These are phyloP conservation scores for Volucella inflata DNA, from an alignment of 2,888 invertebrate genomes.

Conservation along the genomic window DNA sequence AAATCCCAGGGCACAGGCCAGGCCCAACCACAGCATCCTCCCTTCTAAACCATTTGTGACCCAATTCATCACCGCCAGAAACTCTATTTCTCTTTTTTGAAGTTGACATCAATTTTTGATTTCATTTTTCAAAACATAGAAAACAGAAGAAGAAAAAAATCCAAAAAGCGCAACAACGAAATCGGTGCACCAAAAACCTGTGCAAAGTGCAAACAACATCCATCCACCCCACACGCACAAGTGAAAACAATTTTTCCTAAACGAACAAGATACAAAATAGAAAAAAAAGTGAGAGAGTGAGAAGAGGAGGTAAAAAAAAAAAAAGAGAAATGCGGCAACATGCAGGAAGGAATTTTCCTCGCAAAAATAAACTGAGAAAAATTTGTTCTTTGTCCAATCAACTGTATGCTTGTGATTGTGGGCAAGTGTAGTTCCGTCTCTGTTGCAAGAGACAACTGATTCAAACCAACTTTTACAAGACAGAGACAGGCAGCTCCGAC, in stretches of 20 bases:
- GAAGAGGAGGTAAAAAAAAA: conserved; percentile 19
- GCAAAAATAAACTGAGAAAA: conserved; percentile 1
- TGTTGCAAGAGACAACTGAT: neutral
- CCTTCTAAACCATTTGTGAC: conserved; percentile 6
- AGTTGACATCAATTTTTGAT: conserved; percentile 16
- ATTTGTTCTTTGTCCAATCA: conserved; percentile 24
- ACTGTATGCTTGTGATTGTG: neutral
- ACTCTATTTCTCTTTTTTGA: neutral
- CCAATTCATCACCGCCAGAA: neutral
- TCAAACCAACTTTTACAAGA: neutral
- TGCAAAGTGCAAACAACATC: neutral
- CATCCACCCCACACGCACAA: conserved; percentile 1
- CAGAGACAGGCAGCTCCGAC: neutral
- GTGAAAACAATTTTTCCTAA: conserved; percentile 34
- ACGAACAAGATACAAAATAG: conserved; percentile 29
- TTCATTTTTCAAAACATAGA: conserved; percentile 1
- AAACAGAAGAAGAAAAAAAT: neutral
- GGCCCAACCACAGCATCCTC: conserved; percentile 1
- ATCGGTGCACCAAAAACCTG: neutral
- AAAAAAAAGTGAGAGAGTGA: conserved; percentile 11
- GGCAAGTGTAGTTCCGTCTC: neutral
- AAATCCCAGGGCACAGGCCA: neutral
- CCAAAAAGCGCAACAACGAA: neutral
- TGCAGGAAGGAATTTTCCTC: conserved; percentile 54
- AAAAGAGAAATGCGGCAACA: conserved; percentile 66